These are phyloP conservation scores for Agrilus planipennis DNA, from an alignment of 1,140 invertebrate species.

Conservation along the genomic window DNA sequence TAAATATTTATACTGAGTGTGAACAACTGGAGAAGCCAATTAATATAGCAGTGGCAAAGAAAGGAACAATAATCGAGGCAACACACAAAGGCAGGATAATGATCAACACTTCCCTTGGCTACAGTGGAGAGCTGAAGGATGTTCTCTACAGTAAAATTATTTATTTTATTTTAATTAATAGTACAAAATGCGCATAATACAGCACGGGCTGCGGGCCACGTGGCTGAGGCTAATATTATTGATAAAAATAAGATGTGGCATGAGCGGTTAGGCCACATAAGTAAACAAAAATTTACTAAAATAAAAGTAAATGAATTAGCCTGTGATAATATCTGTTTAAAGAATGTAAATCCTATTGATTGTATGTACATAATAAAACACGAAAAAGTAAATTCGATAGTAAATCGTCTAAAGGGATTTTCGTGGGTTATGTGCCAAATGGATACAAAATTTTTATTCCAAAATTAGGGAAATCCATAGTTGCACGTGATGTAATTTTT, in stretches of 20 bases:
- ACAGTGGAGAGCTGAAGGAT: background rate
- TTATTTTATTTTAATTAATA: background rate
- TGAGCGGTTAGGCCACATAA: constrained; percentile 2
- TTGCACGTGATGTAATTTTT: too few species aligned
- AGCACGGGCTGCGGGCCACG: too few species aligned
- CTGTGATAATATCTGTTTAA: too few species aligned
- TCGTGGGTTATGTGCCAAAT: too few species aligned
- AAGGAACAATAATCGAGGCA: background rate
- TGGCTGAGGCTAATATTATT: constrained; percentile 3
- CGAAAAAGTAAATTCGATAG: too few species aligned
- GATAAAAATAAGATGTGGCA: constrained; percentile 1
- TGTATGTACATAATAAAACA: too few species aligned
- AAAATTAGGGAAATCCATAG: too few species aligned
- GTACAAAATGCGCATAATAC: background rate
- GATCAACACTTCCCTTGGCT: background rate
- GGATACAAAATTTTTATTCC: too few species aligned
- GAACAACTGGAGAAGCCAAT: background rate
- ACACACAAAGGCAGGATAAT: background rate
- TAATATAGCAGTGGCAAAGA: background rate
- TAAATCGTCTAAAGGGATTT: too few species aligned
- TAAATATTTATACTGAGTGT: background rate
- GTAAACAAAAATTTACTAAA: constrained; percentile 4
- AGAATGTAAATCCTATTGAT: too few species aligned
- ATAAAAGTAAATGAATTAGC: too few species aligned
- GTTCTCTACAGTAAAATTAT: background rate